These are phyloP conservation scores for Lateolabrax maculatus DNA, from an alignment of 2,797 vertebrate species.

Conservation along the genomic window DNA sequence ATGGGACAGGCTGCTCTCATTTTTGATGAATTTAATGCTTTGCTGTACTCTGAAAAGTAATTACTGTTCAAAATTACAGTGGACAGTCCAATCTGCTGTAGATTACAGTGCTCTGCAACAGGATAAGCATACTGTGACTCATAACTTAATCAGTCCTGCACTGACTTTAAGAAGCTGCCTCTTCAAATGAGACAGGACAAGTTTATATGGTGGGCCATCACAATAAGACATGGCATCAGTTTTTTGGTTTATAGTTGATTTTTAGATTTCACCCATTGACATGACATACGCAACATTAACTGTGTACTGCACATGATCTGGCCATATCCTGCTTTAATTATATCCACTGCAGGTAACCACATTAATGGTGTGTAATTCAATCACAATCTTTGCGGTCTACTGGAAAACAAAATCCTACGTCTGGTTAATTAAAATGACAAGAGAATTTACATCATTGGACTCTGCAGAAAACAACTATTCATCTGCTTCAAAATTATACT, in stretches of 20 bases:
- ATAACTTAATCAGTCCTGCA: not conserved
- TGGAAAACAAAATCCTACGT: not conserved
- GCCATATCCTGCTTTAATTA: no score
- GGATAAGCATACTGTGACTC: not conserved
- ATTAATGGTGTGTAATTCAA: no score
- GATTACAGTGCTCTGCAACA: not conserved
- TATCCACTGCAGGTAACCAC: no score
- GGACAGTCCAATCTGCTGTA: constrained; percentile 1
- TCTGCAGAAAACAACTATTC: not conserved
- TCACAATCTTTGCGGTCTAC: not conserved
- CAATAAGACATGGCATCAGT: no score
- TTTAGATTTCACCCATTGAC: no score
- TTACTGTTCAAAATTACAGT: constrained; percentile 8
- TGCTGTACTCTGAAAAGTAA: constrained; percentile 4
- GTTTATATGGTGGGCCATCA: no score
- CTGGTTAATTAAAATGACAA: not conserved
- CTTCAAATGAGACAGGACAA: no score
- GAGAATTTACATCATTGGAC: not conserved
- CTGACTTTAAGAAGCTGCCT: no score
- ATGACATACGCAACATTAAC: no score
- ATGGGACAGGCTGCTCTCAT: not conserved
- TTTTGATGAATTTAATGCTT: constrained; percentile 9
- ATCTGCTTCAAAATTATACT: not conserved
- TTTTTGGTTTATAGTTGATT: no score
- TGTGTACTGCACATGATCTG: no score